Conservation (phyloP, 2,888 invertebrate species). For the Pandemis cinnamomeana region DNA sequence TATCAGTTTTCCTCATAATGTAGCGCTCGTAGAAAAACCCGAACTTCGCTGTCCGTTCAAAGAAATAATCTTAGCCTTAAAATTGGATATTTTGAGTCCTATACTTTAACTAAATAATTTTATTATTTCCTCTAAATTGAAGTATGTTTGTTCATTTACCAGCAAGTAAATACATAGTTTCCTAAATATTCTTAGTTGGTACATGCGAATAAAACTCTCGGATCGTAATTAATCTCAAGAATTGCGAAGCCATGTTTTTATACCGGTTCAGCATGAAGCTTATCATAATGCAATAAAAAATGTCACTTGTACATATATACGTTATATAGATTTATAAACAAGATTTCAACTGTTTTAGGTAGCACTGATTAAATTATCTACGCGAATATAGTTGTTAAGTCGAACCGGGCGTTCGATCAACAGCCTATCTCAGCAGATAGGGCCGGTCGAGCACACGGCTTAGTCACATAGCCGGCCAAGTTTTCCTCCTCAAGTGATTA, state of each 20-base stretch:
- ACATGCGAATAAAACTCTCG: too few species aligned
- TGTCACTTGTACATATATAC: not conserved
- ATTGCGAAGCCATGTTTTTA: not conserved
- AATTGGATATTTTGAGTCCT: not conserved
- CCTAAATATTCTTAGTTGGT: too few species aligned
- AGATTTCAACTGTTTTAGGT: not conserved
- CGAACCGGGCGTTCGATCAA: not conserved
- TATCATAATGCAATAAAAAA: not conserved
- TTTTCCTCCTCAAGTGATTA: constrained; percentile 3
- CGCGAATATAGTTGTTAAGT: not conserved
- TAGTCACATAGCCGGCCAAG: not conserved
- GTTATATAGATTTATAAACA: constrained; percentile 6
- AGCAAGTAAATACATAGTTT: too few species aligned
- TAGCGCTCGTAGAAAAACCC: constrained; percentile 20
- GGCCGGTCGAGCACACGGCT: not conserved
- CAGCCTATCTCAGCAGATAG: constrained; percentile 7
- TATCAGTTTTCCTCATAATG: constrained; percentile 28
- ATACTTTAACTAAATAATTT: not conserved
- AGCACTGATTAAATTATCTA: constrained; percentile 2
- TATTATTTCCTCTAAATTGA: not conserved
- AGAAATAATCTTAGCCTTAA: not conserved
- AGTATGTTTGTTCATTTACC: too few species aligned
- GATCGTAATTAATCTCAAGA: too few species aligned
- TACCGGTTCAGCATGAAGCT: not conserved
- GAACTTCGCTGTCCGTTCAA: constrained; percentile 9